Evolutionary conservation across 1,140 invertebrate genomes (phyloP), one percentile per base, ranked within the genome.

Genomic region (Rhagoletis pomonella): DNA sequence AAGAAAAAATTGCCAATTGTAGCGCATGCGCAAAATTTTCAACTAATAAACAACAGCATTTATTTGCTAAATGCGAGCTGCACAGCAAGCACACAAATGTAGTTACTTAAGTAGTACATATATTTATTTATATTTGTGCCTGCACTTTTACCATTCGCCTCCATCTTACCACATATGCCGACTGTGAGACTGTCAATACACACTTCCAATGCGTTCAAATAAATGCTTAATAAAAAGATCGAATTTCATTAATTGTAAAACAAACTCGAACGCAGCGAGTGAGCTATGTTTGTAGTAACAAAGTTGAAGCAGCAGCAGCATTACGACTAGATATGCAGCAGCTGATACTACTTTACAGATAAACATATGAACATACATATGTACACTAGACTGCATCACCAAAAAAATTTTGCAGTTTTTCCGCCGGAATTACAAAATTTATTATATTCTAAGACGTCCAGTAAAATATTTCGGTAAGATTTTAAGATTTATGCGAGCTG

Each of bases 181-280:
- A 81, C 73, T 81, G n/a, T 81, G 73, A 44, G 47, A 50, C 17
- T 81, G 47, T 81, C 73, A 81, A 81, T 81, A 81, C 73, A 81
- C 44, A 81, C 73, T 55, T 55, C 73, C 47, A 81, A 65, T 86
- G 12, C 85, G 85, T 62, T 86, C 86, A 89, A 89, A 90, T 65
- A 89, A 88, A 89, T 85, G 91, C 91, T 91, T 91, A 91, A 91
- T 91, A 91, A 91, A 91, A 90, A 90, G 90, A 91, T 91, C 87
- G 91, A 91, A 90, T 91, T 91, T 92, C 91, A 91, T 91, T 90
- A 91, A 91, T 91, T 91, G 90, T 91, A 91, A 90, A 89, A 87
- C 73, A 90, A 90, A 90, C 69, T 81, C 73, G 73, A 81, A 81
- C 73, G 17, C 73, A 81, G 73, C 47, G 50, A 81, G 73, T 81